Evolutionary conservation across 2,888 invertebrate species (phyloP).

Genomic region (Cheilosia urbana): DNA sequence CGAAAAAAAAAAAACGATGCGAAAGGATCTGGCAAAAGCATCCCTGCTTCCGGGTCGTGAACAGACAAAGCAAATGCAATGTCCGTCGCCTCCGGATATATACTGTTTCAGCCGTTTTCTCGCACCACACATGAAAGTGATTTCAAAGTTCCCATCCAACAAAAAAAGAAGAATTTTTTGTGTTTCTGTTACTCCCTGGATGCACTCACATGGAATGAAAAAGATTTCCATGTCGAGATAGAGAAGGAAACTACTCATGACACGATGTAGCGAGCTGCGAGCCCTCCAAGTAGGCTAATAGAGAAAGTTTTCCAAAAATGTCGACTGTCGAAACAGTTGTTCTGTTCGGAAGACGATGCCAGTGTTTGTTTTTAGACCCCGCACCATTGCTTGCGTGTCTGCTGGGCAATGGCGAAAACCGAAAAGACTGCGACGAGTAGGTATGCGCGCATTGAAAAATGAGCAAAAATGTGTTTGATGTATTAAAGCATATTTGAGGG

Average conservation of each 20-base stretch:
- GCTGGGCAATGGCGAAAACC: background rate
- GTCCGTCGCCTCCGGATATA: slow-evolving; percentile 7
- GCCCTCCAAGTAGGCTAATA: slow-evolving; percentile 42
- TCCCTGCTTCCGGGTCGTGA: slow-evolving; percentile 1
- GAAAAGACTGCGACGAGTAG: too few species aligned
- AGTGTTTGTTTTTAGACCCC: slow-evolving; percentile 27
- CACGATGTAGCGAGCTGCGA: background rate
- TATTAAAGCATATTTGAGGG: slow-evolving; percentile 1
- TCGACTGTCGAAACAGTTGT: slow-evolving; percentile 34
- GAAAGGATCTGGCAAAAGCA: slow-evolving; percentile 1
- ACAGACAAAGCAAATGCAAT: slow-evolving; percentile 32
- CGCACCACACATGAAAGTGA: slow-evolving; percentile 28
- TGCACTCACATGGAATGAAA: slow-evolving; percentile 48
- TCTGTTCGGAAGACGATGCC: slow-evolving; percentile 14
- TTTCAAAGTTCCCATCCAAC: slow-evolving; percentile 30
- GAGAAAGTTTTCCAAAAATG: slow-evolving; percentile 40
- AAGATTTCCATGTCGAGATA: slow-evolving; percentile 60
- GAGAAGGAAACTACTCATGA: slow-evolving; percentile 42
- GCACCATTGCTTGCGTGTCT: background rate
- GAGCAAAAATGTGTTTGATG: slow-evolving; percentile 5
- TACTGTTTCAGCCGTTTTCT: slow-evolving; percentile 8
- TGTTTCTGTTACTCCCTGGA: background rate
- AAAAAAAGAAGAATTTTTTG: slow-evolving; percentile 18
- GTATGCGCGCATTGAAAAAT: background rate
- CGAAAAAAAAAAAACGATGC: background rate